Evolutionary conservation across 2,888 invertebrate genomes (phyloP), one percentile per base, ranked within the genome.

Genomic region (Mythimna loreyi): DNA sequence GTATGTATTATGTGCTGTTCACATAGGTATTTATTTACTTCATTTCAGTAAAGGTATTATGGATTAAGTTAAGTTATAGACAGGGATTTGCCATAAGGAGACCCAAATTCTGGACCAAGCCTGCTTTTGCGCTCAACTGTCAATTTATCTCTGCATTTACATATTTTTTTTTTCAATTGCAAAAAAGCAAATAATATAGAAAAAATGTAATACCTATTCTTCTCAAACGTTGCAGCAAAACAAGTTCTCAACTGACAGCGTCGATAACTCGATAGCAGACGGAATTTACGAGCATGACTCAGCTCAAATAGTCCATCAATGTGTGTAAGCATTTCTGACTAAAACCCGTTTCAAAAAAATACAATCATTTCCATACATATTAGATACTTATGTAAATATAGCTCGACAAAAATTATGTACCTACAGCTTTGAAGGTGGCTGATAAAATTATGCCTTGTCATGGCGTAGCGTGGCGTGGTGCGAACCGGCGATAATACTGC

Each of bases 401-500:
- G 49, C 52, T 49, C 56, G 25, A 80, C 56, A 49, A 73, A 78
- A 55, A 78, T 50, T 0, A 30, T 47, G 45, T 75, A 75, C 21
- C n/a, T 52, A 69, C 59, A 60, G 79, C 21, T 69, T 25, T 19
- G 30, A 69, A 83, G 78, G 75, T 62, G 40, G 16, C 56, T 79
- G 75, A 82, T 81, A 75, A 79, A 81, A 84, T 79, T 72, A 57
- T 86, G 85, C 86, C 45, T 52, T 49, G 83, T 86, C 86, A 86
- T 56, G 72, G 56, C 45, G 25, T 72, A 73, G 16, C 40, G 16
- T 40, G 9, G 72, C 66, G 67, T 53, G 66, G 75, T 67, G 80
- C 79, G 65, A 65, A 72, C 75, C 49, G 16, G 64, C 68, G 82
- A 75, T 75, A 68, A 71, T 19, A 57, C 55, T 64, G 47, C 36